A percentile compares a stretch with the other conserved stretches of the same genome.
Conservation (phyloP, 2,888 invertebrate species). For the Pyrrhosoma nymphula region DNA sequence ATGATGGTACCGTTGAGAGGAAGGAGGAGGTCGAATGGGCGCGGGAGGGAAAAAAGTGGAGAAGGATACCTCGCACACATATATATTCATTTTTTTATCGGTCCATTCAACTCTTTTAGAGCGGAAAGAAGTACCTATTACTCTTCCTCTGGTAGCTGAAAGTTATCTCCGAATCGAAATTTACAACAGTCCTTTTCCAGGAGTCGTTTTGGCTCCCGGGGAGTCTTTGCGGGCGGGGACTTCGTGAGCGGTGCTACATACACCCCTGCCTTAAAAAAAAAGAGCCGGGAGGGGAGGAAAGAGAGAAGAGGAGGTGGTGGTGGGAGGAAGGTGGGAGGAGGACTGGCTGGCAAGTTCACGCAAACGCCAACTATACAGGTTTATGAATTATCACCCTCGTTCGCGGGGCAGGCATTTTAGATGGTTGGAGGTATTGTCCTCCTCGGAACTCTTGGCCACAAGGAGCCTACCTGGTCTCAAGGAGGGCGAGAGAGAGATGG, state of each 20-base stretch:
- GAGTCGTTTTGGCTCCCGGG: conserved; percentile 52
- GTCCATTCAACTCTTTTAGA: conserved; percentile 27
- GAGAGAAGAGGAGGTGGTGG: not conserved
- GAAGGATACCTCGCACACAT: not conserved
- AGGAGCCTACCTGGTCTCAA: not conserved
- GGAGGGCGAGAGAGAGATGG: not conserved
- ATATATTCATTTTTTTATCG: not conserved
- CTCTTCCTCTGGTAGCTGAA: not conserved
- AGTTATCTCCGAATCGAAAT: conserved; percentile 42
- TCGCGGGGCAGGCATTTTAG: conserved; percentile 51
- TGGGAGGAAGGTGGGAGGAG: not conserved
- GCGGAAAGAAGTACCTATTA: not conserved
- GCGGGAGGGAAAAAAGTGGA: not conserved
- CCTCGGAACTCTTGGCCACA: not conserved
- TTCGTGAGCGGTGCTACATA: conserved; percentile 21
- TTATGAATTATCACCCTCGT: conserved; percentile 62
- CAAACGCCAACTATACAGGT: not conserved
- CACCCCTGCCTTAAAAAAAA: not conserved
- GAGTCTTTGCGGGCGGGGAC: not conserved
- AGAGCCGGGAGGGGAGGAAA: not conserved
- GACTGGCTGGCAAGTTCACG: conserved; percentile 3
- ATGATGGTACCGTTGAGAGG: not conserved
- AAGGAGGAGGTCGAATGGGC: not conserved
- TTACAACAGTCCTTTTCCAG: conserved; percentile 42
- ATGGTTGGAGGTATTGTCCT: conserved; percentile 40